phyloP scores from a whole-genome alignment of 2,797 vertebrate genomes.

The Coluber constrictor region DNA sequence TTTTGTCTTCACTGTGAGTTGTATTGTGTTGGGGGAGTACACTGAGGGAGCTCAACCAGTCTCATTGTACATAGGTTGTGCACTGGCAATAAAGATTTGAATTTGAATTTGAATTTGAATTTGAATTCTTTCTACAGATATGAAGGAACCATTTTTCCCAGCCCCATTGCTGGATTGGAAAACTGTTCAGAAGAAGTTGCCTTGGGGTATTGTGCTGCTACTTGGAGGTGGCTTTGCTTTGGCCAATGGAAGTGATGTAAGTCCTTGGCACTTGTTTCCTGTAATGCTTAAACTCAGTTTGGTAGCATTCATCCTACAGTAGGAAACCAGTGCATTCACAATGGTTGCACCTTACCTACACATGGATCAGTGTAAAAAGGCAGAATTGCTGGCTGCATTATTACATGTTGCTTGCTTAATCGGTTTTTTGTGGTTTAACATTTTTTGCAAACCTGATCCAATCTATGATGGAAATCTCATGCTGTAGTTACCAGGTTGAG shows the following conservation, averaged over 20 bases:
- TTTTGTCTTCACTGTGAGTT: no score
- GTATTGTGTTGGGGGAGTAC: no score
- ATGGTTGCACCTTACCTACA: background rate
- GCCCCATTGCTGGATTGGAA: slow-evolving; percentile 87
- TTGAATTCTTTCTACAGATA: slow-evolving; percentile 44
- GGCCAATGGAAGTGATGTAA: slow-evolving; percentile 92
- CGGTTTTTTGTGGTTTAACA: background rate
- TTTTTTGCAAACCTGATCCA: background rate
- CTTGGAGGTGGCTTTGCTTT: slow-evolving; percentile 95
- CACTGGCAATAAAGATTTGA: no score
- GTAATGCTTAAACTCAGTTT: background rate
- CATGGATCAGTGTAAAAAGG: background rate
- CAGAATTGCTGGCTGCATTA: background rate
- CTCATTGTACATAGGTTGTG: no score
- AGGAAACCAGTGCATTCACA: background rate
- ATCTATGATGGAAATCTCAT: background rate
- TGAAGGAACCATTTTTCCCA: slow-evolving; percentile 62
- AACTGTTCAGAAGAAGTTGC: slow-evolving; percentile 85
- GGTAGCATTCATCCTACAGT: background rate
- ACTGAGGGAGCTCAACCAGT: no score
- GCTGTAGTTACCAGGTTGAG: background rate
- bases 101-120: no score
- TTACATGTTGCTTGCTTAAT: background rate
- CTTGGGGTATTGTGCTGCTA: slow-evolving; percentile 93
- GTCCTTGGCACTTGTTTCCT: background rate